Evolutionary conservation across 1,140 invertebrate species (phyloP), one percentile per base, ranked within the genome.

Genomic region (Drosophila simulans): DNA sequence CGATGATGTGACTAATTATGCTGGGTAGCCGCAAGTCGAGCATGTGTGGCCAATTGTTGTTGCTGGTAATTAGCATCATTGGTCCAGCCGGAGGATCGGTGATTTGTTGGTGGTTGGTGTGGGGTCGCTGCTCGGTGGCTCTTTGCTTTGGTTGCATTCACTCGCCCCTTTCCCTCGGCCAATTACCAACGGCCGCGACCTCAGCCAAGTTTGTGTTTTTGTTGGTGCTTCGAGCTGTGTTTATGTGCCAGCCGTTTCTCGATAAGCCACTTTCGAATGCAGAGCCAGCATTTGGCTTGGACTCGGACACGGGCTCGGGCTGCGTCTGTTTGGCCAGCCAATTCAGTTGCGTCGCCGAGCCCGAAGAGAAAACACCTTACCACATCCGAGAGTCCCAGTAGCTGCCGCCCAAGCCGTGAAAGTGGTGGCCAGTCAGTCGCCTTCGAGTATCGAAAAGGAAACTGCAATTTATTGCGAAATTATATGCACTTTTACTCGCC

Each of bases 191-290:
- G 72, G 37, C 62, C 52, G 71, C 58, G 62, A 75, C 72, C 59
- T 64, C 71, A 66, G 76, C 81, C 81, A 84, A 77, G 81, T 82
- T 62, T 62, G 71, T 65, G 15, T 43, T 54, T 37, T 48, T 17
- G 22, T 49, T 52, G 55, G 42, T 68, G 22, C 34, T 74, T 40
- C 35, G 31, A 35, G 59, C 17, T 64, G 58, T 68, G 45, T 62
- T 58, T 48, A 48, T 49, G 59, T 64, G 64, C 59, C 64, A 68
- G 62, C 74, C 58, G 51, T 70, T 78, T 86, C 82, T 85, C 77
- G 82, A 88, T 86, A 88, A 86, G 83, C 83, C 83, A 86, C 83
- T 86, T 86, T 86, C 84, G 84, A 86, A 86, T 86, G 83, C 83
- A 89, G 78, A 86, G 76, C 74, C 73, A 75, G 66, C 74, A 81